Base-by-base conservation (phyloP, 2,888 invertebrate species). In the Epiblema foenella region DNA sequence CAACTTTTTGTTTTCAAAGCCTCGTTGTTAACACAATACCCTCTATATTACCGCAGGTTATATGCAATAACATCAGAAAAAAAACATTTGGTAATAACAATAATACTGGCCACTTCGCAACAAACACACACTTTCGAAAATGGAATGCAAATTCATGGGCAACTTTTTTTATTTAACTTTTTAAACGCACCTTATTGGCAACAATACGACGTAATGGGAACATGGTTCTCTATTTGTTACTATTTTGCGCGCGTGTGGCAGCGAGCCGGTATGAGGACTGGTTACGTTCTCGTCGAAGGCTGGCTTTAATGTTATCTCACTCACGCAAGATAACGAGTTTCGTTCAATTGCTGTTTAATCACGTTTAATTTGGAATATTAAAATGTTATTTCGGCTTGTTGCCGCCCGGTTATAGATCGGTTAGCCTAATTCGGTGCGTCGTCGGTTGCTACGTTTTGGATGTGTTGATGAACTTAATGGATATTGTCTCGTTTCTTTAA, bases 201-300 rank as follows among this genome's bases (percentile, higher is more conserved):
- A 85, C 79, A 68, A 89, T 82, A 75, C 93, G 93, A 74, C 93
- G 90, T 75, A 93, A 80, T 77, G 93, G 90, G 79, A 89, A 85
- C 93, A 93, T 93, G 81, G 76, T 82, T 78, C 18, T 76, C 69
- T 78, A 79, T 74, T 80, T 83, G 81, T 81, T 79, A 75, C 77
- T 85, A 82, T 86, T n/a, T 85, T 83, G 80, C 78, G 77, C 77
- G 79, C 79, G 84, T 85, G 85, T 79, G 79, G 83, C 83, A 84
- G 80, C 79, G 78, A 77, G 76, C 81, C 84, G 81, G 79, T 84
- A 83, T 82, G 82, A 78, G 81, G 81, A 89, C 89, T 87, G 88
- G 83, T 80, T 84, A 78, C 77, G 77, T 77, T 75, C 77, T 76
- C 76, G 77, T 77, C 75, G 81, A 80, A 79, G 79, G 80, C 82